A percentile compares a stretch with the other conserved stretches of the same genome.
Evolutionary conservation across 2,888 invertebrate genomes (phyloP).

Genomic region (Norana najaformis): DNA sequence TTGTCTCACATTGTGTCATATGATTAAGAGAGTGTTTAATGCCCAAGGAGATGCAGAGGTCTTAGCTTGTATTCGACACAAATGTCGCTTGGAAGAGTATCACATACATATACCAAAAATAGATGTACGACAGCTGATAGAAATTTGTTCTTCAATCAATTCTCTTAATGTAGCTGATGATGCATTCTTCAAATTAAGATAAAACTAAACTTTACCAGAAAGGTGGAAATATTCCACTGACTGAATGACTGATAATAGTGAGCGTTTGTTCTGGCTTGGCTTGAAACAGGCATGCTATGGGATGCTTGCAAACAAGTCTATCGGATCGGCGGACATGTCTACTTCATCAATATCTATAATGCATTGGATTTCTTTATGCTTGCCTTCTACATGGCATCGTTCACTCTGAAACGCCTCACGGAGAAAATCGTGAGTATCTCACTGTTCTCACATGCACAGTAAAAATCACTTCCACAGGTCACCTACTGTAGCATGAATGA

Average conservation of each 20-base stretch:
- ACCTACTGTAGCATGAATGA: background rate
- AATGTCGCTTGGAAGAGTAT: too few relatives aligned
- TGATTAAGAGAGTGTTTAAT: too few relatives aligned
- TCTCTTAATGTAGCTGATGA: too few relatives aligned
- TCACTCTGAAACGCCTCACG: constrained; percentile 44
- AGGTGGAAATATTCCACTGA: background rate
- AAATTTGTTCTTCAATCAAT: too few relatives aligned
- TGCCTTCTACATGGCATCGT: constrained; percentile 53
- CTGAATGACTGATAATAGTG: background rate
- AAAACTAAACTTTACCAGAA: background rate
- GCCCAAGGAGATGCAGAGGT: too few relatives aligned
- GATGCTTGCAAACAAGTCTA: constrained; percentile 54
- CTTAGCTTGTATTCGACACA: too few relatives aligned
- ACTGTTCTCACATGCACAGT: background rate
- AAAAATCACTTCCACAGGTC: background rate
- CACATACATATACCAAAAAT: too few relatives aligned
- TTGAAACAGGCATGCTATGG: constrained; percentile 53
- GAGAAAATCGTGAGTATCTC: constrained; percentile 35
- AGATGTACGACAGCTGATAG: too few relatives aligned
- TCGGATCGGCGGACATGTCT: constrained; percentile 49
- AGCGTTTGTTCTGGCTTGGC: background rate
- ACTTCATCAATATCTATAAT: constrained; percentile 55
- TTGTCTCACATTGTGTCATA: too few relatives aligned
- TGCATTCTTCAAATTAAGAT: too few relatives aligned
- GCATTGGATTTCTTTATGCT: constrained; percentile 54